Base-by-base conservation (phyloP, 2,797 vertebrate species). In the Etheostoma perlongum region DNA sequence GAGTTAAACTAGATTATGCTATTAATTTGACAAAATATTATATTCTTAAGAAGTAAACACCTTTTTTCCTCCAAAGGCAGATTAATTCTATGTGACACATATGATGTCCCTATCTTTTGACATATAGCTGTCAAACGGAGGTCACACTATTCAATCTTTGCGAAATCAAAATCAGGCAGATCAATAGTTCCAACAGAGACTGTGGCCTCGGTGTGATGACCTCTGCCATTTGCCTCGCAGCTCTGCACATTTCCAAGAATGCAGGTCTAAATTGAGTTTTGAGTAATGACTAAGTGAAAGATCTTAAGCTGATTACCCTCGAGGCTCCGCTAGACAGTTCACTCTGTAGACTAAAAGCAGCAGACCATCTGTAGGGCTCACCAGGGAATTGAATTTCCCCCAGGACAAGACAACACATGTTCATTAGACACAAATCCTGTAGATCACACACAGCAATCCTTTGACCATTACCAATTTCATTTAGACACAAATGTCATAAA, bases 301-400 rank as follows among this genome's bases (percentile, higher is more conserved):
- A 72, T 74, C 67, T 76, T 25, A 12, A 2, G 16, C 25, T 82
- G 75, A 88, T 89, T 87, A 78, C 68, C 80, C 46, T 57, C 2
- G 49, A 85, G 66, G 46, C 76, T 67, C n/a, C 1, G 0, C 71
- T 68, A 47, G 11, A 67, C 21, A 57, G 57, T 36, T 57, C 10
- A 1, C 65, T 70, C 11, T 48, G 60, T 60, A 60, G 46, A 67
- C 30, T 55, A 44, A 67, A 69, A 79, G 27, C 63, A 61, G 58
- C 15, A 61, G 58, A 53, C 49, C 36, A 59, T 71, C 40, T 57
- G 21, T 10, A 48, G 66, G 52, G 49, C 54, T 70, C 69, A 42
- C 18, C 0, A 3, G 46, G 54, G 67, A 79, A 88, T 80, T 75
- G 49, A 44, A 76, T 71, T 69, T 21, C 58, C 59, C 25, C 58